phyloP scores from a whole-genome alignment of 1,140 invertebrate species.

The Zaprionus lachaisei region DNA sequence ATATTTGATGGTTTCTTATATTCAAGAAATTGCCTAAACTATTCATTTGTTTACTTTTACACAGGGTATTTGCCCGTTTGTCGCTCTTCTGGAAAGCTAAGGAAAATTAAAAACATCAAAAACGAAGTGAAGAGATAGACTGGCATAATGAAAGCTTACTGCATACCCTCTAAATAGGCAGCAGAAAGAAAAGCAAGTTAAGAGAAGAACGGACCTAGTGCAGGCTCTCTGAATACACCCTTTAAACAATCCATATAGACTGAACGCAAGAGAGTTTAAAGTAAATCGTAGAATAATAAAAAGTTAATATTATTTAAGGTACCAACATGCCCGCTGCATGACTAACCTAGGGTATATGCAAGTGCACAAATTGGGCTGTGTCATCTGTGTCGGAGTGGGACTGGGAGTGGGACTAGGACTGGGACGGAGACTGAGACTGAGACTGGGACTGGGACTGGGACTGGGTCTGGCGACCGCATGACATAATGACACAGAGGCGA shows the following conservation, averaged over 20 bases:
- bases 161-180: background rate
- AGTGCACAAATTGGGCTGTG: conserved; percentile 8
- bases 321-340: background rate
- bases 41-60: background rate
- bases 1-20: background rate
- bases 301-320: background rate
- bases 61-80: background rate
- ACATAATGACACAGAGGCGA: conserved; percentile 63
- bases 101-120: background rate
- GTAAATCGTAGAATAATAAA: too few relatives aligned
- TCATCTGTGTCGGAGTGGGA: conserved; percentile 3
- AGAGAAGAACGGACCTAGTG: too few relatives aligned
- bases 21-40: background rate
- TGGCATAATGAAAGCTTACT: too few relatives aligned
- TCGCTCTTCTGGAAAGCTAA: background rate
- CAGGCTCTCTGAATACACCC: too few relatives aligned
- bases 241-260: too few relatives aligned
- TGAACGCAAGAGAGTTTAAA: too few relatives aligned
- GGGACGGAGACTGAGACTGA: background rate
- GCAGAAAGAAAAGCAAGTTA: background rate
- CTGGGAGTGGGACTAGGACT: conserved; percentile 17
- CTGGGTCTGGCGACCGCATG: conserved; percentile 42
- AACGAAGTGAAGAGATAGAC: background rate
- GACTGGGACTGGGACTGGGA: conserved; percentile 10
- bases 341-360: background rate